Conservation (phyloP, 1,140 invertebrate genomes). For the Cydia pomonella region DNA sequence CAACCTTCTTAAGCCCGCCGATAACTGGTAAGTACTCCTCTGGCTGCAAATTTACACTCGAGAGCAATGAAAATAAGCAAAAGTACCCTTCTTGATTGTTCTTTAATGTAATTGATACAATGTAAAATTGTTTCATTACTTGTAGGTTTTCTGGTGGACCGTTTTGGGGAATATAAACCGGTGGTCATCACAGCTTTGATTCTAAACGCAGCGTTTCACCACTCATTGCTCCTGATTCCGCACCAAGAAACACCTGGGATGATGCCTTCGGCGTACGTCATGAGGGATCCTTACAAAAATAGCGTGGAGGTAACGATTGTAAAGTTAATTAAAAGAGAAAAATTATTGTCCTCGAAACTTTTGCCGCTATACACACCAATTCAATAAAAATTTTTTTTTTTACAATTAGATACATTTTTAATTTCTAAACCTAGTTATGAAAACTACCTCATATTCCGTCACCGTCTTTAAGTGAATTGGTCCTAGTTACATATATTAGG, state of each 20-base stretch:
- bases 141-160: constrained; percentile 89
- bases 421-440: background rate
- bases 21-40: constrained; percentile 84
- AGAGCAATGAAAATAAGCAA: background rate
- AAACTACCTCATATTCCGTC: constrained; percentile 46
- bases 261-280: constrained; percentile 86
- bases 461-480: constrained; percentile 49
- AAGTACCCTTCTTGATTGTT: background rate
- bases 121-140: constrained; percentile 41
- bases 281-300: constrained; percentile 84
- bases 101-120: background rate
- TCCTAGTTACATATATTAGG: constrained; percentile 51
- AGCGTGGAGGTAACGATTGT: constrained; percentile 83
- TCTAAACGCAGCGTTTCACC: constrained; percentile 87
- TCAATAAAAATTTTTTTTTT: background rate
- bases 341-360: too few relatives aligned
- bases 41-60: background rate
- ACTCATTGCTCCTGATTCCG: constrained; percentile 86
- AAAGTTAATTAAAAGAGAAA: constrained; percentile 13
- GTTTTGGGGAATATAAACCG: constrained; percentile 90
- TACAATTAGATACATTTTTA: background rate
- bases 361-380: too few relatives aligned
- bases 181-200: constrained; percentile 88
- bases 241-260: constrained; percentile 87
- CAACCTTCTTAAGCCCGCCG: constrained; percentile 89